Base-by-base conservation (phyloP, 1,140 invertebrate species). In the Anadara kagoshimensis region DNA sequence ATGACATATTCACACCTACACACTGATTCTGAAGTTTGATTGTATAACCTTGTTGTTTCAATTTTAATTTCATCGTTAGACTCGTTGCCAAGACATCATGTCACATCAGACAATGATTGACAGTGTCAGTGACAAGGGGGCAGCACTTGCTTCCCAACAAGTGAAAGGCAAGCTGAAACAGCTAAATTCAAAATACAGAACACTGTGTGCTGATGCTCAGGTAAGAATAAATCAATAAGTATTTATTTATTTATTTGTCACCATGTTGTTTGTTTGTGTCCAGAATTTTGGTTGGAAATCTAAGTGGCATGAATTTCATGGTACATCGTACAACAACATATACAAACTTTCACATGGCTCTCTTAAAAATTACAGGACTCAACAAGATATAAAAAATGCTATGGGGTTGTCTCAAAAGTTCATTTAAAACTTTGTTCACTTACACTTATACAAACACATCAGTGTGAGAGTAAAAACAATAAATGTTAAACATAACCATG, bases 91-190 rank as follows among this genome's bases (percentile, higher is more conserved):
- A 90, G 96, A 98, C 89, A 97, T 98, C 54, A 93, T 95, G 90
- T 95, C 95, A 0, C 96, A 98, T 90, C 95, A 97, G 87, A 92
- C 93, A 43, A 89, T 98, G 18, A 94, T 98, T 0, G 95, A 97
- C 86, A 93, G 93, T 68, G 95, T 98, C 22, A 96, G 95, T 87
- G 95, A 97, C 70, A 97, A 97, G 87, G 97, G 96, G 10, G 94
- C 96, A 84, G 93, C 95, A 62, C 90, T 98, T n/a, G 94, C 97
- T 8, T 94, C 97, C 10, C 68, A 79, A n/a, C 81, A 85, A 59
- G 82, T 83, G 49, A 80, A 83, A 58, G 79, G 76, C 67, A 86
- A 83, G 76, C 72, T 88, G 41, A 79, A 78, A n/a, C 79, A 86
- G 56, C 73, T 87, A 12, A 83, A 82, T 69, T 74, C 78, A 44